Evolutionary conservation across 2,113 vertebrate species (phyloP), one percentile per base, ranked within the genome.

Genomic region (Tragelaphus imberbis): DNA sequence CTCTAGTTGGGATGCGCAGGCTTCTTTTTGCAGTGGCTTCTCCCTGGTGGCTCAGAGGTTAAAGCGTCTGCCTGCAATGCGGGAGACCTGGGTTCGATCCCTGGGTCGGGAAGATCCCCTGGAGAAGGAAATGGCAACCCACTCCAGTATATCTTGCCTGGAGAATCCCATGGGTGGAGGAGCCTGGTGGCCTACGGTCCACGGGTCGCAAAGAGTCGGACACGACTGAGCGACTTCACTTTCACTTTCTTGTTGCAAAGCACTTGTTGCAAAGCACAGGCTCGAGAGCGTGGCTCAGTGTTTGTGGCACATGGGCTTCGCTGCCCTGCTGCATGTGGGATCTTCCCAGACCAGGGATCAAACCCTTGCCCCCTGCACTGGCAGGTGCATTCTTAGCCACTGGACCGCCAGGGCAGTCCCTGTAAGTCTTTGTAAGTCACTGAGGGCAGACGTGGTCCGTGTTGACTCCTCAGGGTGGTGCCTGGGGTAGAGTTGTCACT

Each of bases 1-100:
- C 12, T 77, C 71, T 77, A 44, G 71, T 2, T 44, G 71, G 36
- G 23, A 7, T 44, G 11, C 0, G 0, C 71, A 27, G 71, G 23
- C 36, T 44, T 77, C 71, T 71, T n/a, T 40, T 13, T 25, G 44
- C 44, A 44, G 44, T 44, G 44, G 44, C 44, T 44, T 44, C 44
- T 40, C 40, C 40, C 40, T 40, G 40, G 40, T 40, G 40, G 40
- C 40, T 40, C 40, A 40, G 40, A 40, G 40, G 40, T 40, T 40
- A 40, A 40, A 40, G 40, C 40, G 40, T 40, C 40, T 40, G 4
- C 40, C 40, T 40, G 40, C 40, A 40, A 40, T 40, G 40, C 40
- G 40, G 40, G 40, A 40, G 40, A 40, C 40, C 40, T 40, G 40
- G 40, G 40, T 40, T 40, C 40, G 40, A 40, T 40, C 40, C 40